Evolutionary conservation across 2,797 vertebrate genomes (phyloP), one percentile per base, ranked within the genome.

Genomic region (Crenichthys baileyi): DNA sequence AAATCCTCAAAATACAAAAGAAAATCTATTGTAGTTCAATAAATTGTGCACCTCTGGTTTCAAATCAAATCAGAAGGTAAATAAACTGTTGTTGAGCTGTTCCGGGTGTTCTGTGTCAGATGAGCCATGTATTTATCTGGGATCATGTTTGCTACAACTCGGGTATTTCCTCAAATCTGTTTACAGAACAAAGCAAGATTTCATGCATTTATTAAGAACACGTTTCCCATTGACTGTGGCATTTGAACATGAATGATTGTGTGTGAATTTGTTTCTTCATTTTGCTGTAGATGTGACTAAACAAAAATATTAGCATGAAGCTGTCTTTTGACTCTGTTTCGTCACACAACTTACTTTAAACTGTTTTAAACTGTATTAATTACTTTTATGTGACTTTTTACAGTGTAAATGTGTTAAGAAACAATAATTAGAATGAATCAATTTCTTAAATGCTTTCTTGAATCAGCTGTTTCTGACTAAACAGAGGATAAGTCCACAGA

Each of bases 131-230:
- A 77, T 72, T 78, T 73, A 36, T 77, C 48, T 41, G 29, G 58
- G 36, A 73, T 70, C 5, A 58, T 56, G 22, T 48, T 73, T 70
- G 68, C 51, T 5, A 46, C 26, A 51, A 75, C 58, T 67, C 73
- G 39, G n/a, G 24, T 44, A 4, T 75, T 71, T 75, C 22, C 44
- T 2, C 5, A 55, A 9, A 5, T 22, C 18, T 4, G 3, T 20
- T 31, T 20, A 60, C 11, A n/a, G 39, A 48, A 44, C 8, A 3
- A 46, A 58, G 18, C 31, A 26, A 7, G 22, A 12, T 70, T 44
- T 68, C 9, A 44, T 36, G 24, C 48, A 12, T 50, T 50, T 50
- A 9, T 44, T 44, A 50, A 50, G 48, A 51, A 51, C 50, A 51
- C 1, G 22, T 58, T 58, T 58, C n/a, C 11, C 7, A n/a, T 12